These are phyloP conservation scores for Bombus ignitus DNA, from an alignment of 1,140 invertebrate species.

Conservation along the genomic window DNA sequence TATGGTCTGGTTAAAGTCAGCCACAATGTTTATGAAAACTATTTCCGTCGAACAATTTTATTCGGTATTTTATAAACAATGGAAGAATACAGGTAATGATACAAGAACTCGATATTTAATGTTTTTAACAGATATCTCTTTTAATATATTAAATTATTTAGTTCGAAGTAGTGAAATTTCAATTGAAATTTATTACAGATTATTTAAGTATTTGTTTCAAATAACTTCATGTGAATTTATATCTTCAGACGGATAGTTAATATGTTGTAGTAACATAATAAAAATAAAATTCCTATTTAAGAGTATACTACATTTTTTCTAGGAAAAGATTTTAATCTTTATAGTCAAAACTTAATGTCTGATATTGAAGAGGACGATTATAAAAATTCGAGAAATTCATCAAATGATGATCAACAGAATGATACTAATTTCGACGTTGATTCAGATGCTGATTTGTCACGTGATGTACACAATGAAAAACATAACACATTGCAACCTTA, in stretches of 20 bases:
- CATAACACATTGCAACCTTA: neutral
- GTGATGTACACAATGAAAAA: neutral
- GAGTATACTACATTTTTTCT: neutral
- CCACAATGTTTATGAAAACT: neutral
- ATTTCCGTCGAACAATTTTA: constrained; percentile 42
- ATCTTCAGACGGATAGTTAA: neutral
- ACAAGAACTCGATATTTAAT: neutral
- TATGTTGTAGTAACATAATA: neutral
- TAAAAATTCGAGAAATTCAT: no score
- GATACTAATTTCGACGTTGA: neutral
- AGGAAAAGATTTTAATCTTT: neutral
- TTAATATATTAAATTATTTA: neutral
- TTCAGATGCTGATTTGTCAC: neutral
- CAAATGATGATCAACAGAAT: no score
- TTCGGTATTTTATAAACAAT: constrained; percentile 41
- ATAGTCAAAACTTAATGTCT: neutral
- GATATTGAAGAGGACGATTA: neutral
- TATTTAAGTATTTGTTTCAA: neutral
- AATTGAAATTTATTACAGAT: neutral
- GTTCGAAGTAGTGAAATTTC: no score
- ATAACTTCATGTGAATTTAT: neutral
- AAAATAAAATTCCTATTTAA: neutral
- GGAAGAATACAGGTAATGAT: constrained; percentile 21
- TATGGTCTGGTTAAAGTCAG: constrained; percentile 50
- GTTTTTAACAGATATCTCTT: neutral